Base-by-base conservation (phyloP, 2,888 invertebrate genomes). In the Thera britannica region DNA sequence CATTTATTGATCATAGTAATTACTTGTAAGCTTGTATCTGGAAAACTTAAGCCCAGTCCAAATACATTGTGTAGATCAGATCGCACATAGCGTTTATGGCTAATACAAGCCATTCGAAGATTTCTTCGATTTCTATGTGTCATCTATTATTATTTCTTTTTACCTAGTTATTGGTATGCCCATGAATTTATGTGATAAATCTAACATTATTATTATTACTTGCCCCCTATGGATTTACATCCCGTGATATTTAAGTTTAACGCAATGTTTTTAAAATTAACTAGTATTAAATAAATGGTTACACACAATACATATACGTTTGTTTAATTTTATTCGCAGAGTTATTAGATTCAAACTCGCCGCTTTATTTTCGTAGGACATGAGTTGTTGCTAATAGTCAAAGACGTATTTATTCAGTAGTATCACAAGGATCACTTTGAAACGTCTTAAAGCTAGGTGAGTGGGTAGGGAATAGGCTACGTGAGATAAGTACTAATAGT, bases 191-290 rank as follows among this genome's bases (percentile, higher is more conserved):
- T 76, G 67, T 63, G 76, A 75, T 67, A 72, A 72, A 73, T 72
- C 76, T 77, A 77, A 52, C 55, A 68, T 59, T 54, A 68, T 59
- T 54, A 61, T 77, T 77, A 79, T 77, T 77, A 81, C 77, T 82
- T 79, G 77, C 83, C 83, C 82, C 82, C 83, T 84, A 83, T 71
- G 81, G 82, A 88, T 85, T 79, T 75, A 75, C 79, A 87, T 83
- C 84, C 87, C 77, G 84, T 87, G 86, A 90, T 87, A 86, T 83
- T 79, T 82, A 80, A 80, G 79, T 83, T 81, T 80, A 68, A 75
- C 7, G 71, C 71, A 68, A 67, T 66, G 58, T 46, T 67, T 68
- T 69, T 23, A 66, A 59, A 88, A 84, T 83, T 85, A 79, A 77
- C 79, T 82, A 81, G 83, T 86, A 77, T 74, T 77, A 68, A 77